phyloP scores from a whole-genome alignment of 2,888 invertebrate species.

The Phengaris arion region DNA sequence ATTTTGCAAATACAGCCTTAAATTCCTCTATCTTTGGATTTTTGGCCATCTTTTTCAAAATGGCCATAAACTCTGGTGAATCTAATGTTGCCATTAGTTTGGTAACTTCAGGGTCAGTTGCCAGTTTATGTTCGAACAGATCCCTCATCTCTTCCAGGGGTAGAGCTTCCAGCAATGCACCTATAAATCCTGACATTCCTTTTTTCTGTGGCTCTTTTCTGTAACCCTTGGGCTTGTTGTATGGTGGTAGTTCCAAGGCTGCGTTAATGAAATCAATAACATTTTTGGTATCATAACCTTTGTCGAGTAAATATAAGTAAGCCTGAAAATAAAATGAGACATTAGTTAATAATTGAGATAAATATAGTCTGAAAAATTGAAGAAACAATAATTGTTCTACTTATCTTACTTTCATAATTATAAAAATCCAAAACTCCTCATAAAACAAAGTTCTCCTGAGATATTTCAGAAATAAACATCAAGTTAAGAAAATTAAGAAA shows the following conservation, averaged over 20 bases:
- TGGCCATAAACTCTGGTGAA: slow-evolving; percentile 49
- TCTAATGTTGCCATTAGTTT: slow-evolving; percentile 47
- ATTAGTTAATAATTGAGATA: neutral
- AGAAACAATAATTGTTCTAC: too few relatives aligned
- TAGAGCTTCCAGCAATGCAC: slow-evolving; percentile 44
- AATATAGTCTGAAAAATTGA: neutral
- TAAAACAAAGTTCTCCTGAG: neutral
- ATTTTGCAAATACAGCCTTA: slow-evolving; percentile 45
- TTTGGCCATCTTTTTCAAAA: slow-evolving; percentile 46
- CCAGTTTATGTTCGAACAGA: slow-evolving; percentile 48
- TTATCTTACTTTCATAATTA: neutral
- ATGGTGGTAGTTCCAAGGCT: slow-evolving; percentile 44
- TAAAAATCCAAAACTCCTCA: neutral
- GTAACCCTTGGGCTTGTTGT: slow-evolving; percentile 37
- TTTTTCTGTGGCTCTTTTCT: slow-evolving; percentile 33
- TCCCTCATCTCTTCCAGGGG: slow-evolving; percentile 49
- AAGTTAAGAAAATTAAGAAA: too few relatives aligned
- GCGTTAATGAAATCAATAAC: slow-evolving; percentile 45
- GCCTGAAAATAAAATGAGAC: slow-evolving; percentile 43
- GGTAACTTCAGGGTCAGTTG: slow-evolving; percentile 45
- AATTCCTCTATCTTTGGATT: slow-evolving; percentile 48
- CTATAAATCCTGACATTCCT: slow-evolving; percentile 46
- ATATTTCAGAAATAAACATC: neutral
- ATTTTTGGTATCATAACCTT: slow-evolving; percentile 47
- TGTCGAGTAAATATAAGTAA: slow-evolving; percentile 43